phyloP scores from a whole-genome alignment of 1,140 invertebrate species.

The Drosophila sechellia region DNA sequence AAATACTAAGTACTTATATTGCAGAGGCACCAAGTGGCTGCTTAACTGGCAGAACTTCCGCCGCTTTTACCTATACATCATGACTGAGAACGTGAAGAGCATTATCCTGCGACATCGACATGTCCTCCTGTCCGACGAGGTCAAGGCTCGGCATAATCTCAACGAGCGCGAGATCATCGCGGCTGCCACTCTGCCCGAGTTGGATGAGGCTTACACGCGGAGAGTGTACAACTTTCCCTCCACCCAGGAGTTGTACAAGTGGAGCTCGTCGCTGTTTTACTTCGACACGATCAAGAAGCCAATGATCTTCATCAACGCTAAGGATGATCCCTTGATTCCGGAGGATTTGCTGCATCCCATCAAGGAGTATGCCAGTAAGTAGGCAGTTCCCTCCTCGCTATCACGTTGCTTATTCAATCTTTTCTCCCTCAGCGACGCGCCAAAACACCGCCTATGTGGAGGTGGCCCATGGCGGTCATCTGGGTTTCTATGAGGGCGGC shows the following conservation, averaged over 20 bases:
- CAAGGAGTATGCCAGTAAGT: conserved; percentile 90
- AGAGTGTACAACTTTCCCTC: conserved; percentile 91
- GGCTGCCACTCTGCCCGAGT: conserved; percentile 92
- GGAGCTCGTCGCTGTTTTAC: conserved; percentile 92
- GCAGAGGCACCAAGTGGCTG: conserved; percentile 90
- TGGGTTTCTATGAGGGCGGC: conserved; percentile 96
- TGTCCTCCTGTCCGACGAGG: conserved; percentile 90
- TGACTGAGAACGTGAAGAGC: conserved; percentile 95
- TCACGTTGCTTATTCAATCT: not conserved
- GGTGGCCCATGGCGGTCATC: conserved; percentile 94
- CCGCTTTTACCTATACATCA: conserved; percentile 94
- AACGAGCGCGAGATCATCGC: conserved; percentile 92
- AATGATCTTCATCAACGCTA: conserved; percentile 94
- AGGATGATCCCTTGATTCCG: conserved; percentile 95
- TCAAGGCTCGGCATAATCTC: conserved; percentile 88
- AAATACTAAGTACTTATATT: not conserved
- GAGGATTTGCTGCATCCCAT: conserved; percentile 89
- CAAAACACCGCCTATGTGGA: conserved; percentile 91
- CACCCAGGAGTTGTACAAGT: conserved; percentile 92
- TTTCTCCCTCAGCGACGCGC: conserved; percentile 87
- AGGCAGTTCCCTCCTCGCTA: conserved; percentile 84
- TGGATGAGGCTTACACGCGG: conserved; percentile 95
- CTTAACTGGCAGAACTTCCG: conserved; percentile 95
- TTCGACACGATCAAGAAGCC: conserved; percentile 91
- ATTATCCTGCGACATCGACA: conserved; percentile 92